Percentiles rank a stretch among this genome's conserved stretches.
Evolutionary conservation across 2,797 vertebrate genomes (phyloP).

Genomic region (Alosa sapidissima): DNA sequence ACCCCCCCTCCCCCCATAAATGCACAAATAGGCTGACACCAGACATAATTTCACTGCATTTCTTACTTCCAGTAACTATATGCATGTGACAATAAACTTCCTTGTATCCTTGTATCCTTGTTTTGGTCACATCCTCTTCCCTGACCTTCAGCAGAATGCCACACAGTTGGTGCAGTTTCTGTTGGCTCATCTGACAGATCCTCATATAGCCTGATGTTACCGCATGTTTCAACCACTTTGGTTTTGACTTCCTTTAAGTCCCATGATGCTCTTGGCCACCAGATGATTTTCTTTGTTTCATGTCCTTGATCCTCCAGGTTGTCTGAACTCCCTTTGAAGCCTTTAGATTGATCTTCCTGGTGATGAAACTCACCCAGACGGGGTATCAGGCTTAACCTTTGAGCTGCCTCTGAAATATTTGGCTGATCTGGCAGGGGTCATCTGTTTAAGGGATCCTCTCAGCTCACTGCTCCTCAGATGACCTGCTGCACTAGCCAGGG

Average conservation of each 20-base stretch:
- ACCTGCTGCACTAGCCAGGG: conserved; percentile 10
- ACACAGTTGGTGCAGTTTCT: background rate
- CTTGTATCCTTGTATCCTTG: too few species aligned
- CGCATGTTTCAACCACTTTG: background rate
- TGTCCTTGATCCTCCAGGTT: conserved; percentile 28
- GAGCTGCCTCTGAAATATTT: background rate
- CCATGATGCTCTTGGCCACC: conserved; percentile 26
- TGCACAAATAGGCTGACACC: too few species aligned
- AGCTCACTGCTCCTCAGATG: background rate
- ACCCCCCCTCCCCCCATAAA: too few species aligned
- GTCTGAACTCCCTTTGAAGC: conserved; percentile 16
- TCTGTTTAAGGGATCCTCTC: background rate
- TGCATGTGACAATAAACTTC: too few species aligned
- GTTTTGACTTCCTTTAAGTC: background rate
- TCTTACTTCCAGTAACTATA: too few species aligned
- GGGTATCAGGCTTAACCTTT: background rate
- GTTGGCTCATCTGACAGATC: background rate
- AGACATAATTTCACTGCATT: too few species aligned
- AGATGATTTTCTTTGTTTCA: conserved; percentile 26
- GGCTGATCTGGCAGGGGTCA: background rate
- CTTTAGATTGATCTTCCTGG: background rate
- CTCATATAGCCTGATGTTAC: background rate
- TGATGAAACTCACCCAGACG: background rate
- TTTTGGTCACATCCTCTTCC: conserved; percentile 7
- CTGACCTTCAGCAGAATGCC: conserved; percentile 20